phyloP scores from a whole-genome alignment of 1,140 invertebrate species.

The Copidosoma floridanum region DNA sequence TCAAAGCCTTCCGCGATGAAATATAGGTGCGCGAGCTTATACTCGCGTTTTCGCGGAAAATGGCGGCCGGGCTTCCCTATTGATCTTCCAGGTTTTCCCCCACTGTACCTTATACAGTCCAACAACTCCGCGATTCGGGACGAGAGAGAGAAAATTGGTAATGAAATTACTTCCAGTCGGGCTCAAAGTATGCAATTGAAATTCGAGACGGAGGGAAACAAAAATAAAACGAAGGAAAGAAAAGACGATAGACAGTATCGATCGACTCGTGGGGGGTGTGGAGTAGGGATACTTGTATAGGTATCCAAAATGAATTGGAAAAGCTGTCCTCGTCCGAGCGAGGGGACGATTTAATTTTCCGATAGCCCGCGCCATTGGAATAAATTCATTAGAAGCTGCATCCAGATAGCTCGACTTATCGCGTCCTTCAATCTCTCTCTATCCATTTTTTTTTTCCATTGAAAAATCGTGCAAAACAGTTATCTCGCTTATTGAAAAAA shows the following conservation, averaged over 20 bases:
- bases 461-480: too few species aligned
- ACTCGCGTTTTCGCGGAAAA: conserved; percentile 35
- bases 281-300: too few species aligned
- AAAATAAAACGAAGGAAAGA: not conserved
- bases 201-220: too few species aligned
- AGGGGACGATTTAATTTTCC: not conserved
- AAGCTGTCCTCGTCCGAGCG: conserved; percentile 27
- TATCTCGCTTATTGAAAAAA: too few species aligned
- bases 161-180: too few species aligned
- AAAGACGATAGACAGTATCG: conserved; percentile 41
- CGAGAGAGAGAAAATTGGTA: too few species aligned
- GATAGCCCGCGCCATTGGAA: conserved; percentile 3
- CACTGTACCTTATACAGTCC: too few species aligned
- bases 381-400: conserved; percentile 3
- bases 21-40: conserved; percentile 23
- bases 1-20: conserved; percentile 12
- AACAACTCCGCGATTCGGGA: too few species aligned
- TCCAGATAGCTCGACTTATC: too few species aligned
- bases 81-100: conserved; percentile 1
- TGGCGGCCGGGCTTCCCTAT: conserved; percentile 29
- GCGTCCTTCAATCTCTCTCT: too few species aligned
- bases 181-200: too few species aligned
- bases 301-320: conserved; percentile 46
- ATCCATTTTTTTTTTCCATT: not conserved
- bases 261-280: conserved; percentile 38